A percentile compares a stretch with the other conserved stretches of the same genome.
These are phyloP conservation scores for Coecobrya sp. DNA, from an alignment of 2,888 invertebrate genomes.

Conservation along the genomic window DNA sequence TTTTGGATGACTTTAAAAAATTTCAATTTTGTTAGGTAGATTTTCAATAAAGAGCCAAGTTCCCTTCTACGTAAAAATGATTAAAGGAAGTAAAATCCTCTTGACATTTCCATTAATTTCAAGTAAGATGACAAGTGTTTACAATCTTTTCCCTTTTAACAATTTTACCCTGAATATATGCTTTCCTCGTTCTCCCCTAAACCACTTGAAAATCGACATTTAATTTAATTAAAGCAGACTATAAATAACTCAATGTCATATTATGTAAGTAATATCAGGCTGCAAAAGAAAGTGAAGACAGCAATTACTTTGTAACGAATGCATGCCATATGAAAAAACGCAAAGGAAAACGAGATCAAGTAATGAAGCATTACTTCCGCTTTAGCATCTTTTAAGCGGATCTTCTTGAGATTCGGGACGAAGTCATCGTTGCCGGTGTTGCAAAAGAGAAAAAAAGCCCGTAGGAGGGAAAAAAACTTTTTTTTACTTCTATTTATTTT, in stretches of 20 bases:
- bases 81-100: background rate
- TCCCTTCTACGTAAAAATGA: background rate
- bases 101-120: background rate
- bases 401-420: background rate
- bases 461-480: background rate
- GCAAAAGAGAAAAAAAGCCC: background rate
- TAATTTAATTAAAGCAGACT: background rate
- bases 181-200: background rate
- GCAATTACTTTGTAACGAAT: background rate
- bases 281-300: background rate
- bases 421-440: too few species aligned
- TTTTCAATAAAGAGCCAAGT: background rate
- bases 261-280: background rate
- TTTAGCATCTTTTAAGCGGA: background rate
- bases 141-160: background rate
- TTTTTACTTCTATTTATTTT: constrained; percentile 20
- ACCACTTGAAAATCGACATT: background rate
- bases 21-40: background rate
- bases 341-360: constrained; percentile 1
- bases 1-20: background rate
- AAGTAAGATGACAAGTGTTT: background rate
- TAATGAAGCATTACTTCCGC: constrained; percentile 40
- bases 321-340: background rate
- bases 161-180: background rate
- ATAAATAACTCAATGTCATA: background rate